Percentiles rank a stretch among this genome's conserved stretches.
These are phyloP conservation scores for Cerastis leucographa DNA, from an alignment of 2,888 invertebrate genomes.

Conservation along the genomic window DNA sequence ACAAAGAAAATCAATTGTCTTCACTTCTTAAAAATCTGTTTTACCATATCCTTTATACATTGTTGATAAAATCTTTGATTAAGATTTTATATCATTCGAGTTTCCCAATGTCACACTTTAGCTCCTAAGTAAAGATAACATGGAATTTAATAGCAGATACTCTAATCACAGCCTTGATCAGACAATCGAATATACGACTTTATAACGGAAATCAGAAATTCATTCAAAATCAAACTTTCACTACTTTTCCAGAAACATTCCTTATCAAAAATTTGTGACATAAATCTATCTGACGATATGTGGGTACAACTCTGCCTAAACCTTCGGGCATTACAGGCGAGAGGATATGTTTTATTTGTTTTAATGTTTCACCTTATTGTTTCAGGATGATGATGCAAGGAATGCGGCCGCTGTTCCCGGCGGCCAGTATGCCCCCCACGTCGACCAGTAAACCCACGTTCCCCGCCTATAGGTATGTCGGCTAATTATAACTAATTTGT, in stretches of 20 bases:
- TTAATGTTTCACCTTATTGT: constrained; percentile 19
- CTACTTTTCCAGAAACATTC: neutral
- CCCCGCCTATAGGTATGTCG: constrained; percentile 93
- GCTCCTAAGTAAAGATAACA: neutral
- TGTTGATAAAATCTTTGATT: neutral
- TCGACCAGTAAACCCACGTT: constrained; percentile 94
- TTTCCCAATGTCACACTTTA: neutral
- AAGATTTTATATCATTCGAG: neutral
- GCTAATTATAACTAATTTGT: constrained; percentile 20
- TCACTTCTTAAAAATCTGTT: neutral
- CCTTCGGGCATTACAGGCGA: neutral
- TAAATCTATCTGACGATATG: neutral
- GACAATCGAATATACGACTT: neutral
- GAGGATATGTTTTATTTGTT: neutral
- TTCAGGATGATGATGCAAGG: constrained; percentile 89
- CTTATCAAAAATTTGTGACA: neutral
- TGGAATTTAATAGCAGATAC: neutral
- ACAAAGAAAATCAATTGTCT: neutral
- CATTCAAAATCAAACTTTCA: neutral
- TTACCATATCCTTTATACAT: neutral
- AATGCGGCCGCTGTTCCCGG: constrained; percentile 95
- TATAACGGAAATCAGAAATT: neutral
- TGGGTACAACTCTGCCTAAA: neutral
- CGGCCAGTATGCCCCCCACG: constrained; percentile 92
- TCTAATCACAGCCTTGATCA: neutral